These are phyloP conservation scores for Psettodes erumei DNA, from an alignment of 2,113 vertebrate genomes.

Conservation along the genomic window DNA sequence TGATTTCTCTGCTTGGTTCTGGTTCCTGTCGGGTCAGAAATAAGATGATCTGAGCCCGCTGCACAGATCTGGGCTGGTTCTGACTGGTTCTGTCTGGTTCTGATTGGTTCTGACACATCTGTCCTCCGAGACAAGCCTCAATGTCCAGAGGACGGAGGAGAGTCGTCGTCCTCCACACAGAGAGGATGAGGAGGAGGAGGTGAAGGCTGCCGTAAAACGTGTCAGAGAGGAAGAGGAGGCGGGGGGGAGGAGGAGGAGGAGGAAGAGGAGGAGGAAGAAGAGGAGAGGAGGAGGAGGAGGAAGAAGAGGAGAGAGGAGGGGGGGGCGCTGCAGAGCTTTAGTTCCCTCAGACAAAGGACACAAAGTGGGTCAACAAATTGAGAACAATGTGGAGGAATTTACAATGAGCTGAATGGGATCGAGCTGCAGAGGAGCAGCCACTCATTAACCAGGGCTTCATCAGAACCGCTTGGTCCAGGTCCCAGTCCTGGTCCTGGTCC, in stretches of 20 bases:
- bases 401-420: constrained; percentile 58
- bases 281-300: too few species aligned
- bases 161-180: constrained; percentile 13
- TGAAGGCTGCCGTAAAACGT: constrained; percentile 25
- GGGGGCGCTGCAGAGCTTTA: constrained; percentile 70
- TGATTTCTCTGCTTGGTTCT: too few species aligned
- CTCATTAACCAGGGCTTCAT: constrained; percentile 58
- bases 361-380: constrained; percentile 80
- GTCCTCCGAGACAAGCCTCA: too few species aligned
- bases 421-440: constrained; percentile 26
- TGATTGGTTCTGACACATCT: too few species aligned
- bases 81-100: too few species aligned
- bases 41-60: too few species aligned
- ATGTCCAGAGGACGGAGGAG: too few species aligned
- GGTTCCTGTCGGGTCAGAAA: too few species aligned
- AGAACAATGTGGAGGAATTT: constrained; percentile 83
- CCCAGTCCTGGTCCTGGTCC: too few species aligned
- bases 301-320: constrained; percentile 64
- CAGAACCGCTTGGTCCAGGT: too few species aligned
- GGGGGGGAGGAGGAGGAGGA: too few species aligned
- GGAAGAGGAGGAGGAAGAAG: constrained; percentile 58
- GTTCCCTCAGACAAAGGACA: constrained; percentile 73
- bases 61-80: too few species aligned
- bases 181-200: constrained; percentile 20
- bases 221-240: constrained; percentile 42